Percentiles rank a stretch among this genome's conserved stretches.
phyloP scores from a whole-genome alignment of 2,888 invertebrate genomes.

The Galeruca laticollis region DNA sequence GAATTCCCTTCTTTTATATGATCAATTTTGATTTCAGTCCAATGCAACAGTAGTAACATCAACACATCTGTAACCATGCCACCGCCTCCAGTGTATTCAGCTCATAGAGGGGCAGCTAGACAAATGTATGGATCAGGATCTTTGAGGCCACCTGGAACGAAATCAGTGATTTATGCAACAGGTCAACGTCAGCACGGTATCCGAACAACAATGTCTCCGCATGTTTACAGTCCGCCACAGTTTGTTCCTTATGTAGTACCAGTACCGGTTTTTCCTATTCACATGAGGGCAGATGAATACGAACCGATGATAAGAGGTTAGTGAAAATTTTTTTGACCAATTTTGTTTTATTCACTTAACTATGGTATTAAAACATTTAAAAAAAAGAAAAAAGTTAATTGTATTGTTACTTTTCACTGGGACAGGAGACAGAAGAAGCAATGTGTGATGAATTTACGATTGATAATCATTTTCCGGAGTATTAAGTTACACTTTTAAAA shows the following conservation, averaged over 20 bases:
- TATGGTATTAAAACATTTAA: no score
- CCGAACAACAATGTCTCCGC: slow-evolving; percentile 61
- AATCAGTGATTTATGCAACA: slow-evolving; percentile 64
- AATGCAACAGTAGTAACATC: slow-evolving; percentile 33
- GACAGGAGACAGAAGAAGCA: no score
- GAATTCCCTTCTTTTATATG: no score
- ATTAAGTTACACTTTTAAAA: no score
- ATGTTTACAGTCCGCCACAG: slow-evolving; percentile 50
- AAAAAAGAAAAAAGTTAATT: no score
- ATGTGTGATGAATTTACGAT: no score
- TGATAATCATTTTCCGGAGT: no score
- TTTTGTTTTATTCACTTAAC: no score
- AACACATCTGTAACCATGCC: slow-evolving; percentile 26
- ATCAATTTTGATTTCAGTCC: slow-evolving; percentile 32
- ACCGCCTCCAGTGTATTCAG: slow-evolving; percentile 37
- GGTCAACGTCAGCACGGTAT: slow-evolving; percentile 64
- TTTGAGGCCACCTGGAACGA: slow-evolving; percentile 67
- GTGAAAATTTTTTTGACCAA: not conserved
- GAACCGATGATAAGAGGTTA: slow-evolving; percentile 29
- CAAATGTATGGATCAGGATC: slow-evolving; percentile 72
- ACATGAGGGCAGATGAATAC: slow-evolving; percentile 29
- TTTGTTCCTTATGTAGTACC: slow-evolving; percentile 30
- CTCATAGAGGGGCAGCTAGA: slow-evolving; percentile 68
- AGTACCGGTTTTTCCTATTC: slow-evolving; percentile 31
- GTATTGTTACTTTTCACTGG: no score